Base-by-base conservation (phyloP, 2,113 vertebrate species). In the Harpagus bidentatus region DNA sequence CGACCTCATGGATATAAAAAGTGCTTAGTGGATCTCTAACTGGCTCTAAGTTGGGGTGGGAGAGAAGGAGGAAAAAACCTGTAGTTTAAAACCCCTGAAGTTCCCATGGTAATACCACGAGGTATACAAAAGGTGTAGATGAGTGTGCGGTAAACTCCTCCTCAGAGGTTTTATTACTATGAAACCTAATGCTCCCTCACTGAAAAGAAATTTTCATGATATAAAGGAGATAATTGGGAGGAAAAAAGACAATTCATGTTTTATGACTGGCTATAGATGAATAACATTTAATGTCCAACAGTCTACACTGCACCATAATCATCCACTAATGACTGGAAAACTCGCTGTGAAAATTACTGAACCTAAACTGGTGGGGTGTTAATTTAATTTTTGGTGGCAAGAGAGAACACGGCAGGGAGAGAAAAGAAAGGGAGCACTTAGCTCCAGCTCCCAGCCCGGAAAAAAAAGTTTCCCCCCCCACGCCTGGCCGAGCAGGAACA, bases 341-440 rank as follows among this genome's bases (percentile, higher is more conserved):
- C 38, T 82, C 72, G 32, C 26, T 45, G 59, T 74, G 76, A 88
- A 91, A 88, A 96, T 38, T 47, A 65, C 81, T 5, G 5, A 88
- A 88, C 69, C 74, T 82, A 81, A 92, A 96, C 62, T 53, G 82
- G 67, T 62, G 23, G 50, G 83, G 96, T 93, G 80, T 96, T 93
- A 81, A 95, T 94, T 97, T 96, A 94, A 97, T 95, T 90, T 93
- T 90, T 89, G 76, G 76, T 77, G 58, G 85, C 43, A 69, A 80
- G 63, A 83, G 72, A 72, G 61, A 88, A 90, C 55, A 62, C 1
- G 9, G 63, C 55, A 66, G 86, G 38, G 53, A 95, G 50, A 83
- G 34, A 88, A 92, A 91, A 95, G 86, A 97, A 97, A 95, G 59
- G 81, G 31, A 96, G 19, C 94, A 63, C 95, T 97, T 97, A 96